Conservation (phyloP, 2,797 vertebrate genomes). For the Hyperoplus lanceolatus region DNA sequence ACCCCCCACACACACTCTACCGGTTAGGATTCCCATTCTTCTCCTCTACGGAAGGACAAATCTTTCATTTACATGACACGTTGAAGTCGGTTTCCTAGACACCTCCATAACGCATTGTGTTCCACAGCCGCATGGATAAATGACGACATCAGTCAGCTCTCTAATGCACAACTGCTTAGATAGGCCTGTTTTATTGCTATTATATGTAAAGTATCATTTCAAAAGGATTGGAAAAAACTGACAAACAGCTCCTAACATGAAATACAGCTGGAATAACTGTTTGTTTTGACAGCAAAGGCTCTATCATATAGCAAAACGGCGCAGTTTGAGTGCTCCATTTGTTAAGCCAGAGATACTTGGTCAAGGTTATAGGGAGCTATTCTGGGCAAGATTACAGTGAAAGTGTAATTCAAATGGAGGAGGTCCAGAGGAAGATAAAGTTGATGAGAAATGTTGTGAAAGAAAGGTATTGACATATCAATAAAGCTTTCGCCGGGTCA, state of each 20-base stretch:
- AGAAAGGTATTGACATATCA: background rate
- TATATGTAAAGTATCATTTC: conserved; percentile 21
- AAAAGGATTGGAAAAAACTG: background rate
- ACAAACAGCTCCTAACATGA: background rate
- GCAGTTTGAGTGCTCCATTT: background rate
- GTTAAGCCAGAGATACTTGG: background rate
- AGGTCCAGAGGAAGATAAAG: background rate
- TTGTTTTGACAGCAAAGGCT: background rate
- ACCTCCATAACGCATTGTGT: conserved; percentile 25
- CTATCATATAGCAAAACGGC: background rate
- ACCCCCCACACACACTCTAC: background rate
- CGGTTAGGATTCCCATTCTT: conserved; percentile 36
- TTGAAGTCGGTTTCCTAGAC: conserved; percentile 47
- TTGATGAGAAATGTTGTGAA: no score
- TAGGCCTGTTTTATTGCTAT: conserved; percentile 11
- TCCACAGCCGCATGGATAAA: conserved; percentile 44
- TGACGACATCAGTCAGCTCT: conserved; percentile 40
- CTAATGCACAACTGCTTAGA: conserved; percentile 31
- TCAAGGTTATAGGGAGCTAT: background rate
- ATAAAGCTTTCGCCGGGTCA: background rate
- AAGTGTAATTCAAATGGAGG: background rate
- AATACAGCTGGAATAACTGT: background rate
- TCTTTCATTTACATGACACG: conserved; percentile 54
- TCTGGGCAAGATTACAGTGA: background rate
- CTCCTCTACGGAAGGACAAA: conserved; percentile 35